A percentile compares a stretch with the other conserved stretches of the same genome.
Conservation (phyloP, 2,113 vertebrate species). For the Salminus brasiliensis region DNA sequence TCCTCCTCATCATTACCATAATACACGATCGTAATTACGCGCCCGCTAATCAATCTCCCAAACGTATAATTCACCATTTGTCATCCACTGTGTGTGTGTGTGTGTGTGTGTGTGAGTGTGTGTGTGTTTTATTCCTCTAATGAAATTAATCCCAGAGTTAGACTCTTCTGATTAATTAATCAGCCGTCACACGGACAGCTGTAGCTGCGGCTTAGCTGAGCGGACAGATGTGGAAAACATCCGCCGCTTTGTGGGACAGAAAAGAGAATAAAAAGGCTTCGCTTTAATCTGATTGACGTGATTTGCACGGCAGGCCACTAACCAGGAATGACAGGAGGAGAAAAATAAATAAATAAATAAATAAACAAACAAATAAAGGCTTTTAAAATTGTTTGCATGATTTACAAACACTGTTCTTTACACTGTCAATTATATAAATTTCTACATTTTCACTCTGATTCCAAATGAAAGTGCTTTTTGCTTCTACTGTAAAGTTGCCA, state of each 20-base stretch:
- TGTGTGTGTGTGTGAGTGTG: neutral
- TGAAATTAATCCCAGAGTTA: slow-evolving; percentile 56
- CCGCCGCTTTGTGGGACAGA: neutral
- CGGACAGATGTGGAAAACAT: slow-evolving; percentile 39
- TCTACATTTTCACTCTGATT: no score
- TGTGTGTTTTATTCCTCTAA: slow-evolving; percentile 55
- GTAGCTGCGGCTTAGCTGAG: slow-evolving; percentile 41
- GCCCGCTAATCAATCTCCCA: slow-evolving; percentile 54
- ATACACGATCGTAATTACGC: slow-evolving; percentile 52
- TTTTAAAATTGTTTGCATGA: no score
- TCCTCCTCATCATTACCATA: slow-evolving; percentile 49
- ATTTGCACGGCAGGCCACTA: neutral
- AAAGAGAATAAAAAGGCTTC: neutral
- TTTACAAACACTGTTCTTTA: no score
- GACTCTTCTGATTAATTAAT: slow-evolving; percentile 58
- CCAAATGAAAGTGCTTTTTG: no score
- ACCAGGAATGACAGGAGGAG: no score
- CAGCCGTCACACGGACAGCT: slow-evolving; percentile 58
- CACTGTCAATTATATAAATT: no score
- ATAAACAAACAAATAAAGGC: no score
- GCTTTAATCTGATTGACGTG: neutral
- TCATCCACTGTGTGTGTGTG: slow-evolving; percentile 21
- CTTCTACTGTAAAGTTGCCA: no score
- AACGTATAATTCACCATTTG: slow-evolving; percentile 53
- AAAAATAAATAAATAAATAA: no score